Conservation (phyloP, 1,140 invertebrate genomes). For the Portunus trituberculatus region DNA sequence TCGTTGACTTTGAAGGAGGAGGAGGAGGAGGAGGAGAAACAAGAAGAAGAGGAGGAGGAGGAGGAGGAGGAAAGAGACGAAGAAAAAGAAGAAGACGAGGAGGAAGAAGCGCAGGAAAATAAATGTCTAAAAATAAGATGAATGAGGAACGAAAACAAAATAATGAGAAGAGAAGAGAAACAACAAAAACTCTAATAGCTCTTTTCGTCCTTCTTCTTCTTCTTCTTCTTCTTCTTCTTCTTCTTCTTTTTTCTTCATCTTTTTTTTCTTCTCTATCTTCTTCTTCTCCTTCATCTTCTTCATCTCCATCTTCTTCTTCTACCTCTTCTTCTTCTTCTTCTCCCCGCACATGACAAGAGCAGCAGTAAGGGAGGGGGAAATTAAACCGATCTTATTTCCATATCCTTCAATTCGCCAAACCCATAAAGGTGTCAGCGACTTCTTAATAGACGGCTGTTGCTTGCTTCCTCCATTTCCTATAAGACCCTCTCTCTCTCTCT, state of each 20-base stretch:
- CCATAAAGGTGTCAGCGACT: no score
- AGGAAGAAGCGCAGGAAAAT: background rate
- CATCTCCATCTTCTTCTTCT: no score
- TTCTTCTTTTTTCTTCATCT: background rate
- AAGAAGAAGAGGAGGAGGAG: background rate
- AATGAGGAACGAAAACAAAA: background rate
- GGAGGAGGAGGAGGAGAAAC: background rate
- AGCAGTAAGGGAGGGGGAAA: no score
- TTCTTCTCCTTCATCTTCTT: no score
- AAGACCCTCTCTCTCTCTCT: background rate
- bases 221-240: background rate
- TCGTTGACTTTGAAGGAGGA: background rate
- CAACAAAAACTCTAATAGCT: background rate
- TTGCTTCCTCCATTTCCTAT: background rate
- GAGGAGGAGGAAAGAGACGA: background rate
- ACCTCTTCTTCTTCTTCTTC: no score
- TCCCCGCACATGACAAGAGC: no score
- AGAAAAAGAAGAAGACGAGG: background rate
- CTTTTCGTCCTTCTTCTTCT: background rate
- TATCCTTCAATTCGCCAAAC: no score
- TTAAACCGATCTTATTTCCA: no score
- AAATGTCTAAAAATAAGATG: background rate
- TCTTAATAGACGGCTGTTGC: no score
- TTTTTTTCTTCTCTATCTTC: no score
- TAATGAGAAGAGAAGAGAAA: background rate